phyloP scores from a whole-genome alignment of 2,113 vertebrate genomes.

The Emydura subglobosa region DNA sequence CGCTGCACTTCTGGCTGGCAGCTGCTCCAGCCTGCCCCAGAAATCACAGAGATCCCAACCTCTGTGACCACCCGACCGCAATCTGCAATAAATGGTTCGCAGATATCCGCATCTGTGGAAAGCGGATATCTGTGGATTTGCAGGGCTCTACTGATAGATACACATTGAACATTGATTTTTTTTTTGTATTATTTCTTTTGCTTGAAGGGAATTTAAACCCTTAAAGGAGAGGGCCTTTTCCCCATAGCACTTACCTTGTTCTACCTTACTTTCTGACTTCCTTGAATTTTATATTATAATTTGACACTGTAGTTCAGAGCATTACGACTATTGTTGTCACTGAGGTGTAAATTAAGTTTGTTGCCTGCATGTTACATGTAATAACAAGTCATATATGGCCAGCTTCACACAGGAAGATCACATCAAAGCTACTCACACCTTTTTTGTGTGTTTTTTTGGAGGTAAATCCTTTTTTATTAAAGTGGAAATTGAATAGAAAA shows the following conservation, averaged over 20 bases:
- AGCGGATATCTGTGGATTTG: too few species aligned
- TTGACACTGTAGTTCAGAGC: not conserved
- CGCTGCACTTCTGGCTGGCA: too few species aligned
- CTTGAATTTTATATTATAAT: not conserved
- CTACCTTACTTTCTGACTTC: not conserved
- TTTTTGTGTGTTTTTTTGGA: slow-evolving; percentile 2
- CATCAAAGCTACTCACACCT: not conserved
- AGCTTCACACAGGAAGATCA: not conserved
- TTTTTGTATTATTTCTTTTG: not conserved
- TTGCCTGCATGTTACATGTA: not conserved
- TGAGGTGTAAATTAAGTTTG: not conserved
- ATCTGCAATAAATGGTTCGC: too few species aligned
- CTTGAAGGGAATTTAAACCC: not conserved
- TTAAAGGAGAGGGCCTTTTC: not conserved
- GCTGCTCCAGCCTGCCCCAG: too few species aligned
- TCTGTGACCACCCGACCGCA: too few species aligned
- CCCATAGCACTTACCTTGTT: not conserved
- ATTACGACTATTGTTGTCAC: not conserved
- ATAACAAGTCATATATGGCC: not conserved
- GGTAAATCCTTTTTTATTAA: slow-evolving; percentile 1
- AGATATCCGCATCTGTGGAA: too few species aligned
- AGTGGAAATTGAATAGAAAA: not conserved
- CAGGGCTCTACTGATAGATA: too few species aligned
- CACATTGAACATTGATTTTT: not conserved
- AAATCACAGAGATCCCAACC: too few species aligned